A percentile compares a stretch with the other conserved stretches of the same genome.
These are phyloP conservation scores for Archilochus colubris DNA, from an alignment of 2,113 vertebrate species.

Conservation along the genomic window DNA sequence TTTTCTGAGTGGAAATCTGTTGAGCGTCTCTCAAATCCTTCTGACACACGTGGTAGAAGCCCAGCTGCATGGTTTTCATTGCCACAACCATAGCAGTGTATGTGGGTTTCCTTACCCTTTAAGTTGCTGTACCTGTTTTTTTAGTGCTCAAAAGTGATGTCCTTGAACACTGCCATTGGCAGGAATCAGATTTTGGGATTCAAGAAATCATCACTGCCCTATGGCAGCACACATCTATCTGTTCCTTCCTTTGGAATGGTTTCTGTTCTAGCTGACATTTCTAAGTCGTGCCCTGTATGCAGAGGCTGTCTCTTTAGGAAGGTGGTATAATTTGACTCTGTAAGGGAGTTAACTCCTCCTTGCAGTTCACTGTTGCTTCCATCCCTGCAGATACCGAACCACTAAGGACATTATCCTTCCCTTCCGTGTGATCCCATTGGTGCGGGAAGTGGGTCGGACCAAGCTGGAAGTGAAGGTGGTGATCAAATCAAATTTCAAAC, in stretches of 20 bases:
- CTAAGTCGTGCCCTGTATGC: neutral
- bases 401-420: conserved; percentile 99
- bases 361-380: neutral
- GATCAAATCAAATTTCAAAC: conserved; percentile 99
- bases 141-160: neutral
- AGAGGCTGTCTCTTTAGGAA: neutral
- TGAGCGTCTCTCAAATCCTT: neutral
- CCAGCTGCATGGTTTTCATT: neutral
- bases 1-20: neutral
- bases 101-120: neutral
- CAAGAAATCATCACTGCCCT: neutral
- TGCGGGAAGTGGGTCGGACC: conserved; percentile 96
- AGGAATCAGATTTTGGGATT: neutral
- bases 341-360: neutral
- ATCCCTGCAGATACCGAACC: conserved; percentile 89
- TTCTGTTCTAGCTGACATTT: neutral
- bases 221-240: neutral
- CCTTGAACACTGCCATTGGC: neutral
- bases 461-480: conserved; percentile 99
- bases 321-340: neutral
- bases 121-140: neutral
- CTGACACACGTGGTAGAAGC: neutral
- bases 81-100: neutral
- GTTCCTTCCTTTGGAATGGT: neutral
- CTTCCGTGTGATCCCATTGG: conserved; percentile 96